These are phyloP conservation scores for Hemaris fuciformis DNA, from an alignment of 2,888 invertebrate genomes.

Conservation along the genomic window DNA sequence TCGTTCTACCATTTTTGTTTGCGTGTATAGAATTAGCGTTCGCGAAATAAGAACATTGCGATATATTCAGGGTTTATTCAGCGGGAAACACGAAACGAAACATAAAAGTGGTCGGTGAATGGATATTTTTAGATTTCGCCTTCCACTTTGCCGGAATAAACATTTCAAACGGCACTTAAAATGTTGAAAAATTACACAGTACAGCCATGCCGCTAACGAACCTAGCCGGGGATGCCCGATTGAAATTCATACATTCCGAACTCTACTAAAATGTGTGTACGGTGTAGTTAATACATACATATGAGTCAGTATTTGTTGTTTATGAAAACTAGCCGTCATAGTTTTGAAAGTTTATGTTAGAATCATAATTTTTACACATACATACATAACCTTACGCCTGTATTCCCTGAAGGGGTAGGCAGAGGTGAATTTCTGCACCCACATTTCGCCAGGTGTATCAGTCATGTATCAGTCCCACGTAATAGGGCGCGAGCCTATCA, in stretches of 20 bases:
- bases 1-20: background rate
- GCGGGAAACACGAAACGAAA: background rate
- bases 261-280: no score
- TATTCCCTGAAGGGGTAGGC: no score
- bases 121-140: background rate
- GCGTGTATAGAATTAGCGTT: background rate
- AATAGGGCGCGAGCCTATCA: no score
- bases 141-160: background rate
- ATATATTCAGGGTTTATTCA: background rate
- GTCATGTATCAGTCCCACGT: no score
- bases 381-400: no score
- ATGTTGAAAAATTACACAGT: background rate
- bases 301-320: no score
- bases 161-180: background rate
- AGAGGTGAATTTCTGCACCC: no score
- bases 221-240: background rate
- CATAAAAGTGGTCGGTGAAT: background rate
- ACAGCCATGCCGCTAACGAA: background rate
- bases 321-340: no score
- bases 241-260: background rate
- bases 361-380: no score
- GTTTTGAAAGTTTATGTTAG: no score
- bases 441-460: no score
- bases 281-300: no score
- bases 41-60: background rate